Conservation (phyloP, 2,113 vertebrate genomes). For the Tupaia tana region DNA sequence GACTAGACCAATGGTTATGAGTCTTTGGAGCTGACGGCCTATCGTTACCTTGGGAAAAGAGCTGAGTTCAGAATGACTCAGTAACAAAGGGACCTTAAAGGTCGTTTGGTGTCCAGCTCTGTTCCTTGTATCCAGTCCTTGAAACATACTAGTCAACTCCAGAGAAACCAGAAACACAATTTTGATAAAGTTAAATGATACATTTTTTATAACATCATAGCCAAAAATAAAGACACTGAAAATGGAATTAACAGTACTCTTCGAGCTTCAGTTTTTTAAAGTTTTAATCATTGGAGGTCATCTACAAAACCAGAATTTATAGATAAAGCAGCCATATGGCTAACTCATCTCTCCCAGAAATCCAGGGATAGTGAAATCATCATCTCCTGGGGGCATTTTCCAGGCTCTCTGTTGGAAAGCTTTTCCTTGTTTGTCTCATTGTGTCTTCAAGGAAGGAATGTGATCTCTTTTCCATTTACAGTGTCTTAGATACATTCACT, state of each 20-base stretch:
- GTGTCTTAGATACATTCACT: not conserved
- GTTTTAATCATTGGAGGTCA: constrained; percentile 29
- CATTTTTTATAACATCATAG: not conserved
- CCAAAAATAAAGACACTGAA: constrained; percentile 9
- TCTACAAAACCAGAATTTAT: not conserved
- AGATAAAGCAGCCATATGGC: not conserved
- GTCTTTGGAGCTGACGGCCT: not conserved
- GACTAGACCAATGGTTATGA: not conserved
- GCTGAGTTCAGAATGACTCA: constrained; percentile 10
- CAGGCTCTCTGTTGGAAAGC: not conserved
- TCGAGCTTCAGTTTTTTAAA: not conserved
- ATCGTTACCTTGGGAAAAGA: not conserved
- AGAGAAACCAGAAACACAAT: constrained; percentile 39
- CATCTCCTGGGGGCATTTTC: constrained; percentile 37
- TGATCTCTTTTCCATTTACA: not conserved
- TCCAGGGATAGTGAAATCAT: not conserved
- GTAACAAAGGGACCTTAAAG: not conserved
- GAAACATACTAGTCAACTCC: not conserved
- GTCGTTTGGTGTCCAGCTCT: not conserved
- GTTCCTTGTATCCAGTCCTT: constrained; percentile 8
- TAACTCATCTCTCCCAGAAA: not conserved
- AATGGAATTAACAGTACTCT: not conserved
- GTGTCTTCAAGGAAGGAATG: constrained; percentile 35
- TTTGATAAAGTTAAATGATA: constrained; percentile 3
- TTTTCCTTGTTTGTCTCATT: constrained; percentile 29